phyloP scores from a whole-genome alignment of 2,888 invertebrate species.

The Romanomermis culicivorax region DNA sequence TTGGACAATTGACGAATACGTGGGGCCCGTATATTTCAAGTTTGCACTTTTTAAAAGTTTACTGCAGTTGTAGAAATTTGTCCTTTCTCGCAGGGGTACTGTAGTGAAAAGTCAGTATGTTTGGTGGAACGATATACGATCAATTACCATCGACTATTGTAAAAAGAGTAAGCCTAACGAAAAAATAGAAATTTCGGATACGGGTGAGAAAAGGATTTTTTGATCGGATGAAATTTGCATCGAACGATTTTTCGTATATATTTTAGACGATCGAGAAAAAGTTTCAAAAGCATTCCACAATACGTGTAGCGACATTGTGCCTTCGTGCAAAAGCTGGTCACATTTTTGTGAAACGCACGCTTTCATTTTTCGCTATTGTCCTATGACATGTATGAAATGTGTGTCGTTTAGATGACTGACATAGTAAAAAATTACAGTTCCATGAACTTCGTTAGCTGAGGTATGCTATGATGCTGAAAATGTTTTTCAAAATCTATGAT shows the following conservation, averaged over 20 bases:
- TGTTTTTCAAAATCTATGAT: too few relatives aligned
- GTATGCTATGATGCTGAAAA: too few relatives aligned
- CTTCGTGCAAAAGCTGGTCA: not conserved
- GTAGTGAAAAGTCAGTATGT: not conserved
- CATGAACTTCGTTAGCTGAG: too few relatives aligned
- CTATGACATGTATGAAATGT: not conserved
- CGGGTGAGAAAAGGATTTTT: too few relatives aligned
- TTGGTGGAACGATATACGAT: not conserved
- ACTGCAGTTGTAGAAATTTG: too few relatives aligned
- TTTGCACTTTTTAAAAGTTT: not conserved
- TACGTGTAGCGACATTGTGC: not conserved
- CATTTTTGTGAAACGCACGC: not conserved
- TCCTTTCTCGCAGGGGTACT: not conserved
- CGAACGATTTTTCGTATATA: too few relatives aligned
- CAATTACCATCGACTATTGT: not conserved
- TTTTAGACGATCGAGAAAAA: too few relatives aligned
- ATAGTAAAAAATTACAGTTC: too few relatives aligned
- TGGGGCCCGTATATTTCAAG: not conserved
- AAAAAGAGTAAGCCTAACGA: not conserved
- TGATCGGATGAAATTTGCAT: too few relatives aligned
- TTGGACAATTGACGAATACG: not conserved
- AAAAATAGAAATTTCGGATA: not conserved
- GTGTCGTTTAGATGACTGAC: too few relatives aligned
- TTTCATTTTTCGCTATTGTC: not conserved
- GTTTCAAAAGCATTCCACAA: too few relatives aligned